These are phyloP conservation scores for Trypoxylon attenuatum DNA, from an alignment of 2,888 invertebrate genomes.

Conservation along the genomic window DNA sequence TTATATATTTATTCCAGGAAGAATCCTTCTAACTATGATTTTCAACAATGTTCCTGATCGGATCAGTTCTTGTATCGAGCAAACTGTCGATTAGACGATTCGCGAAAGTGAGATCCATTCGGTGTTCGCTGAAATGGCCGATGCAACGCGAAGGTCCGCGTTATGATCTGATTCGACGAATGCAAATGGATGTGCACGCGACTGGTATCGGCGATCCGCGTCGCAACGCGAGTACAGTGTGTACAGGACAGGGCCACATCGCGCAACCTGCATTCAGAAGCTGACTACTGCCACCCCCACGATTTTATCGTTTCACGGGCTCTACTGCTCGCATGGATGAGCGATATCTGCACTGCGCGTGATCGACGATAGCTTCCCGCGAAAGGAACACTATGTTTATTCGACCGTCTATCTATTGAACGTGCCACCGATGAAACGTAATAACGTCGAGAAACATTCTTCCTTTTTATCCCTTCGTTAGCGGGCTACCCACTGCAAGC, in stretches of 20 bases:
- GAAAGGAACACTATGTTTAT: too few species aligned
- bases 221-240: neutral
- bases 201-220: neutral
- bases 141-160: slow-evolving; percentile 2
- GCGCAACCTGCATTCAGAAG: neutral
- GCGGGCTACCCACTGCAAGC: too few species aligned
- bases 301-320: neutral
- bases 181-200: neutral
- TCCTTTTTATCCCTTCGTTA: too few species aligned
- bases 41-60: too few species aligned
- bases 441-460: too few species aligned
- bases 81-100: neutral
- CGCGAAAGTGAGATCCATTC: neutral
- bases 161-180: slow-evolving; percentile 10
- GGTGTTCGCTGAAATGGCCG: neutral
- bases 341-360: neutral
- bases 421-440: too few species aligned
- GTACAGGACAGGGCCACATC: too few species aligned
- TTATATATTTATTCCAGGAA: too few species aligned
- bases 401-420: too few species aligned
- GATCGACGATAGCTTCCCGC: neutral
- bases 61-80: neutral
- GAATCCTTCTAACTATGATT: too few species aligned
- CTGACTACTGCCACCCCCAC: neutral
- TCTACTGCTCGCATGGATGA: neutral